These are phyloP conservation scores for Phodopus roborovskii DNA, from an alignment of 2,113 vertebrate genomes.

Conservation along the genomic window DNA sequence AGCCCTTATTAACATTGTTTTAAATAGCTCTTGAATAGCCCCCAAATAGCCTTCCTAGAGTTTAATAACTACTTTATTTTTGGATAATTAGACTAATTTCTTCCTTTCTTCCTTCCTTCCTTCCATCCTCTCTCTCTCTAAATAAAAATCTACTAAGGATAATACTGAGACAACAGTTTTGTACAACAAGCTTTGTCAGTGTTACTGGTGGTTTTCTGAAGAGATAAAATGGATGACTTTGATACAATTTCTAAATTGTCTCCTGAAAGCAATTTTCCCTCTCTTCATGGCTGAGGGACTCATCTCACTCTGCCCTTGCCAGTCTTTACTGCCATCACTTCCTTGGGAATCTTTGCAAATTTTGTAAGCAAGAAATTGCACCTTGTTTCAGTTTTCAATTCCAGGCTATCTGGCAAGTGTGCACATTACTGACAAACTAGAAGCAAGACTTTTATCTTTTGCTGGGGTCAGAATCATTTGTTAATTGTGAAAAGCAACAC, in stretches of 20 bases:
- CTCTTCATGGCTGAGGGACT: background rate
- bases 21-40: conserved; percentile 36
- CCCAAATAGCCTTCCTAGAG: background rate
- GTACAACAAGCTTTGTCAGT: background rate
- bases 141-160: conserved; percentile 23
- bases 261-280: conserved; percentile 42
- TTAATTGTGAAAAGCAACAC: conserved; percentile 36
- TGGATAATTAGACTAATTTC: conserved; percentile 53
- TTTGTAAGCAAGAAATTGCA: conserved; percentile 32
- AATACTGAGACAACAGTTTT: background rate
- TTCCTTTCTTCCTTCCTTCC: background rate
- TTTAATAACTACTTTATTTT: conserved; percentile 43
- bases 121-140: background rate
- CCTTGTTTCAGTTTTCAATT: conserved; percentile 21
- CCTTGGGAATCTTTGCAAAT: conserved; percentile 46
- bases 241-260: conserved; percentile 62
- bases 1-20: background rate
- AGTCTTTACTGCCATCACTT: background rate
- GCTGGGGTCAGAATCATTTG: background rate
- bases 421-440: background rate
- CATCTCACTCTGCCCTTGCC: background rate
- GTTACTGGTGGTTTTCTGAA: conserved; percentile 48
- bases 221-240: conserved; percentile 52
- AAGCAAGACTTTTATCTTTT: background rate
- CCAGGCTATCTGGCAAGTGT: background rate